Conservation (phyloP, 2,888 invertebrate species). For the Uropetala carovei region DNA sequence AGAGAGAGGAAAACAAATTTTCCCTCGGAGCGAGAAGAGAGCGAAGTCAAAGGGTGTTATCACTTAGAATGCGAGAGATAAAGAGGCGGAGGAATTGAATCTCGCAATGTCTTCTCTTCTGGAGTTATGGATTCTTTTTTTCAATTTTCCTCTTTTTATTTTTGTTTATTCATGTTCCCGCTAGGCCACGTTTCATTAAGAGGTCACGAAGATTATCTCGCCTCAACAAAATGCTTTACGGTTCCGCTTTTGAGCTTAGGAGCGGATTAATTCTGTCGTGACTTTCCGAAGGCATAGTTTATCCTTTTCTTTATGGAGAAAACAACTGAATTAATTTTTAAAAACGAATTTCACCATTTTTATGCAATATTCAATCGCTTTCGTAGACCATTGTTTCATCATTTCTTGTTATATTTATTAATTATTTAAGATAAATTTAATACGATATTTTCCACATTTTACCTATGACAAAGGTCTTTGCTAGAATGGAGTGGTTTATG, state of each 20-base stretch:
- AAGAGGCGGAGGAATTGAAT: slow-evolving; percentile 38
- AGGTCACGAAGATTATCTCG: slow-evolving; percentile 6
- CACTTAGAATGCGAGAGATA: slow-evolving; percentile 29
- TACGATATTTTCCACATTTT: too few species aligned
- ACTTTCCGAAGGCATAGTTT: too few species aligned
- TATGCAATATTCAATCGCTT: too few species aligned
- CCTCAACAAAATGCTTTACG: background rate
- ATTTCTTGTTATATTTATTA: too few species aligned
- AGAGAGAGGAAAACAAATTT: slow-evolving; percentile 23
- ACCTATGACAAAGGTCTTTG: too few species aligned
- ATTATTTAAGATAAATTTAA: too few species aligned
- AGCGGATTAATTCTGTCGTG: background rate
- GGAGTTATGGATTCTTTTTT: slow-evolving; percentile 22
- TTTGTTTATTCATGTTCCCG: background rate
- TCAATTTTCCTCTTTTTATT: background rate
- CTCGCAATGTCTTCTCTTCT: slow-evolving; percentile 9
- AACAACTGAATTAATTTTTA: too few species aligned
- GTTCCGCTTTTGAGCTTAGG: background rate
- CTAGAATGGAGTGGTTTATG: too few species aligned
- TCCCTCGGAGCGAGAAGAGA: background rate
- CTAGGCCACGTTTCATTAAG: slow-evolving; percentile 21
- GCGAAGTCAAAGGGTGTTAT: slow-evolving; percentile 55
- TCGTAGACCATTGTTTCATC: too few species aligned
- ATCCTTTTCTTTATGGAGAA: too few species aligned
- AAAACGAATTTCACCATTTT: too few species aligned